phyloP scores from a whole-genome alignment of 2,797 vertebrate species.

The Siniperca scherzeri region DNA sequence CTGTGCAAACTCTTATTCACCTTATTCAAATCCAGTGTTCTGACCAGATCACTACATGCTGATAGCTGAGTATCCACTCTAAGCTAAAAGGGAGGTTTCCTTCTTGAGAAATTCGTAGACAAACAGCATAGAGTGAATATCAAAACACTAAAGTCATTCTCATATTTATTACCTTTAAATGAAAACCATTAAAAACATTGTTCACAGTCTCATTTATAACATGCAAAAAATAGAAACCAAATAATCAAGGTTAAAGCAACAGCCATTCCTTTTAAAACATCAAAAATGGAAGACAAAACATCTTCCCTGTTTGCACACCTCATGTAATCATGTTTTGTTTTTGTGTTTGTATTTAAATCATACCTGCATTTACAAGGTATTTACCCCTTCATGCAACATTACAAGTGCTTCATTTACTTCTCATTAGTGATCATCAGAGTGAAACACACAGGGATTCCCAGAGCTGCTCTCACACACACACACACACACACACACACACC shows the following conservation, averaged over 20 bases:
- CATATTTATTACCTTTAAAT: not conserved
- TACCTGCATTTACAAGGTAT: slow-evolving; percentile 38
- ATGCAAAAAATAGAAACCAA: not conserved
- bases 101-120: not conserved
- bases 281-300: not conserved
- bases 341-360: slow-evolving; percentile 51
- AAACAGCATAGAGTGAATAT: not conserved
- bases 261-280: not conserved
- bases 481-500: slow-evolving; percentile 39
- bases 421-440: slow-evolving; percentile 70
- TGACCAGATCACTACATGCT: not conserved
- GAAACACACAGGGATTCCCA: slow-evolving; percentile 40
- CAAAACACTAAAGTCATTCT: not conserved
- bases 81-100: not conserved
- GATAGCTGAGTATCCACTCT: not conserved
- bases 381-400: slow-evolving; percentile 48
- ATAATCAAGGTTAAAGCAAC: not conserved
- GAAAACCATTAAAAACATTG: slow-evolving; percentile 18
- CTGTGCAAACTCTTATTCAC: not conserved
- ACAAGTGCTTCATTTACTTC: slow-evolving; percentile 70
- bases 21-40: not conserved
- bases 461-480: not conserved
- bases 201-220: slow-evolving; percentile 9
- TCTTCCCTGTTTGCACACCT: not conserved
- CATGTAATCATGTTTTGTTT: slow-evolving; percentile 51